Conservation (phyloP, 1,140 invertebrate species). For the Sarcophaga bullata region DNA sequence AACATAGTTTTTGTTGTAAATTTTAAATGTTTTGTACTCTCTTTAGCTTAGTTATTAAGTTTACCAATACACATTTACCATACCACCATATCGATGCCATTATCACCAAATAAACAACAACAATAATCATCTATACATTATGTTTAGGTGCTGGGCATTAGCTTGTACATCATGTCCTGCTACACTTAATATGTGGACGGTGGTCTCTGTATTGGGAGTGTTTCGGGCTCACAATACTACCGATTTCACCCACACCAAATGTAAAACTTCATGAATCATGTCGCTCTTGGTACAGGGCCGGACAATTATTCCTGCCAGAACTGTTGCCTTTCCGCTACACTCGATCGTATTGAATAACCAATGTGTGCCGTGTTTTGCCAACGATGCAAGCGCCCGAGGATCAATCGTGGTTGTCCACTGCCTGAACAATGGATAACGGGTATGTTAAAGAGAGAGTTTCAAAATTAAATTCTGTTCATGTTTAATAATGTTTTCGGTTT, state of each 20-base stretch:
- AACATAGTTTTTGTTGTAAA: too few relatives aligned
- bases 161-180: constrained; percentile 78
- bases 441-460: constrained; percentile 65
- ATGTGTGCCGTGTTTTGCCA: constrained; percentile 76
- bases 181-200: constrained; percentile 78
- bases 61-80: too few relatives aligned
- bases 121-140: neutral
- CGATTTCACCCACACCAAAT: constrained; percentile 74
- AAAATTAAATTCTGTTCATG: too few relatives aligned
- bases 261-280: constrained; percentile 74
- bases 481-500: too few relatives aligned
- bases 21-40: neutral
- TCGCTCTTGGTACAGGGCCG: constrained; percentile 75
- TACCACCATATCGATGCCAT: too few relatives aligned
- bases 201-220: constrained; percentile 78
- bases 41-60: neutral
- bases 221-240: constrained; percentile 78
- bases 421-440: constrained; percentile 75
- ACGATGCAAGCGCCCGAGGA: constrained; percentile 66
- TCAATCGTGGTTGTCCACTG: constrained; percentile 74
- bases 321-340: constrained; percentile 73
- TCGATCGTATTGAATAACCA: constrained; percentile 78
- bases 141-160: constrained; percentile 72
- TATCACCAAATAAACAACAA: too few relatives aligned
- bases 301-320: constrained; percentile 75